Conservation (phyloP, 1,140 invertebrate genomes). For the Nebria ingens region DNA sequence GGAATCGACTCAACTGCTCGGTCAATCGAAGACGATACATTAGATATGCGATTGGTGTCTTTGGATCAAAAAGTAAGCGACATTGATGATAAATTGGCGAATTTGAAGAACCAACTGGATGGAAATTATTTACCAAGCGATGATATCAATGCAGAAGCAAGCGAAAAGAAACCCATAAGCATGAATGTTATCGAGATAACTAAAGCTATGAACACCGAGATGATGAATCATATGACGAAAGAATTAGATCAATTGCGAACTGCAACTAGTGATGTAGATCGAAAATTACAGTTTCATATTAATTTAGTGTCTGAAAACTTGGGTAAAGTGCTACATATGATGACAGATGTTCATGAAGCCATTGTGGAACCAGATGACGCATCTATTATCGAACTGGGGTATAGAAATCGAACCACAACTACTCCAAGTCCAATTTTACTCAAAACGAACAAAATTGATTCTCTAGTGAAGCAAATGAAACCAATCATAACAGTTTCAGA, state of each 20-base stretch:
- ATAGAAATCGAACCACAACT: constrained; percentile 38
- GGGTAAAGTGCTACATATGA: constrained; percentile 61
- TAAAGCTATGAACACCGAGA: constrained; percentile 64
- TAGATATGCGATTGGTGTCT: constrained; percentile 53
- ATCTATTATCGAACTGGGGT: constrained; percentile 29
- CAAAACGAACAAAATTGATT: constrained; percentile 65
- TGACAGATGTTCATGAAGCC: constrained; percentile 69
- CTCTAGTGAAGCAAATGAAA: constrained; percentile 62
- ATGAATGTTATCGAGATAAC: constrained; percentile 69
- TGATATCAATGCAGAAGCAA: constrained; percentile 72
- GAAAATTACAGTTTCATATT: constrained; percentile 74
- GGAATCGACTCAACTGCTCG: constrained; percentile 19
- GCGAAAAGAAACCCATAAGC: constrained; percentile 71
- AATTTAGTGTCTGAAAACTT: constrained; percentile 72
- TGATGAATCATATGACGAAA: constrained; percentile 61
- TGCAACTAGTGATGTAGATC: constrained; percentile 65
- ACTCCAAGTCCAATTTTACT: constrained; percentile 40
- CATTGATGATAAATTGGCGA: constrained; percentile 66
- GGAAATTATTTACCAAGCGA: constrained; percentile 67
- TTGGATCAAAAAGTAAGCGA: constrained; percentile 71
- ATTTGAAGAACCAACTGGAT: constrained; percentile 69
- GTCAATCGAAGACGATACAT: constrained; percentile 24
- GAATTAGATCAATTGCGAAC: constrained; percentile 63
- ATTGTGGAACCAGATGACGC: constrained; percentile 55
- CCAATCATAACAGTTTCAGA: constrained; percentile 75